A percentile compares a stretch with the other conserved stretches of the same genome.
These are phyloP conservation scores for Bhutanitis thaidina DNA, from an alignment of 2,888 invertebrate genomes.

Conservation along the genomic window DNA sequence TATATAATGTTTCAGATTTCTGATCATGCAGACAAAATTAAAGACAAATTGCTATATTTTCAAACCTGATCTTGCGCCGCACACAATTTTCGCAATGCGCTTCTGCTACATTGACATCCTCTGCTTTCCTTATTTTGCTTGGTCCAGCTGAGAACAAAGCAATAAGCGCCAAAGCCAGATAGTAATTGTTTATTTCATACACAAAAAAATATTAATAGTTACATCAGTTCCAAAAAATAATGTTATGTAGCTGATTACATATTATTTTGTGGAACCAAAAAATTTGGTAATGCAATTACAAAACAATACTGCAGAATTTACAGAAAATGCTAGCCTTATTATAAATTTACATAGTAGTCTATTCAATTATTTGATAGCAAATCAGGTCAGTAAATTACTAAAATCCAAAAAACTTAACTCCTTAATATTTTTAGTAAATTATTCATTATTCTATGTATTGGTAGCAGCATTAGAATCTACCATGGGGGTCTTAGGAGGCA, in stretches of 20 bases:
- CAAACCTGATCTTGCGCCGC: slow-evolving; percentile 61
- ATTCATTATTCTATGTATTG: too few relatives aligned
- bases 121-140: slow-evolving; percentile 52
- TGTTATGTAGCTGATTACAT: background rate
- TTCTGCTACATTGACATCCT: slow-evolving; percentile 38
- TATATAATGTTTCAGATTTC: slow-evolving; percentile 24
- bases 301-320: too few relatives aligned
- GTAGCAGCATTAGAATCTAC: too few relatives aligned
- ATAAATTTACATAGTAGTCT: background rate
- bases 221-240: background rate
- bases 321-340: background rate
- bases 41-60: slow-evolving; percentile 41
- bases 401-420: too few relatives aligned
- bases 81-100: slow-evolving; percentile 51
- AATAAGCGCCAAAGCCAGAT: slow-evolving; percentile 66
- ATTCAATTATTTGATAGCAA: too few relatives aligned
- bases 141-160: slow-evolving; percentile 69
- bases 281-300: too few relatives aligned
- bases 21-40: slow-evolving; percentile 44
- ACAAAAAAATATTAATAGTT: background rate
- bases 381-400: too few relatives aligned
- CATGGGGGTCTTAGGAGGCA: too few relatives aligned
- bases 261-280: background rate
- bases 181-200: slow-evolving; percentile 22
- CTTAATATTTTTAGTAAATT: too few relatives aligned